These are phyloP conservation scores for Drosophila neocordata DNA, from an alignment of 1,140 invertebrate species.

Conservation along the genomic window DNA sequence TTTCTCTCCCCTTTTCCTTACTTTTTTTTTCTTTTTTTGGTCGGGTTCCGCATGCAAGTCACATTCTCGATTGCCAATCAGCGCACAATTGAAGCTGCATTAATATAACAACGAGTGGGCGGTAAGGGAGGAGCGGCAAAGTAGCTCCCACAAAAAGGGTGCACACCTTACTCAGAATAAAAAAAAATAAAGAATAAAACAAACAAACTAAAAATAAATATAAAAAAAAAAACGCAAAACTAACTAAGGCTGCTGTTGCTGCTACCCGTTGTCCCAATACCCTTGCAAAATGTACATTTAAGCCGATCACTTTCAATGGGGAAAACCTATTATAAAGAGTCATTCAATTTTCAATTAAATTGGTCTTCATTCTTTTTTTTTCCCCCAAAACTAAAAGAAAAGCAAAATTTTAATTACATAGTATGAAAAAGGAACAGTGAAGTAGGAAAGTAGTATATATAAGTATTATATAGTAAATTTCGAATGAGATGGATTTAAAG, in stretches of 20 bases:
- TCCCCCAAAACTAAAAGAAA: too few relatives aligned
- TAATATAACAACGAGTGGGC: conserved; percentile 49
- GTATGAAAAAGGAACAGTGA: too few relatives aligned
- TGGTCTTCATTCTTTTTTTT: too few relatives aligned
- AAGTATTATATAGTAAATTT: too few relatives aligned
- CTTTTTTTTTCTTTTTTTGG: not conserved
- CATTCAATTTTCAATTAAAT: too few relatives aligned
- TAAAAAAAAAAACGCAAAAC: conserved; percentile 10
- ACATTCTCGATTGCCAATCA: conserved; percentile 81
- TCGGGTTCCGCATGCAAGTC: conserved; percentile 65
- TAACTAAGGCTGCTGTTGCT: not conserved
- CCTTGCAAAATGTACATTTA: not conserved
- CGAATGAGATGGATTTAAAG: too few relatives aligned
- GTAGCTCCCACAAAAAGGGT: conserved; percentile 39
- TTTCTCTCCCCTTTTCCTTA: conserved; percentile 18
- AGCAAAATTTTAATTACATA: too few relatives aligned
- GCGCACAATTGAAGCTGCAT: conserved; percentile 78
- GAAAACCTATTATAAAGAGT: not conserved
- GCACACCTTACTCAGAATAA: conserved; percentile 51
- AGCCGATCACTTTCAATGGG: not conserved
- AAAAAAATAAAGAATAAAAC: conserved; percentile 22
- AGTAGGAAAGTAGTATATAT: too few relatives aligned
- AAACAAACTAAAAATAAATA: conserved; percentile 11
- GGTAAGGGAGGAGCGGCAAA: not conserved
- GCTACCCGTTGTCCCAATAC: not conserved